Percentiles rank a stretch among this genome's conserved stretches.
Evolutionary conservation across 2,797 vertebrate species (phyloP).

Genomic region (Danio albolineatus): DNA sequence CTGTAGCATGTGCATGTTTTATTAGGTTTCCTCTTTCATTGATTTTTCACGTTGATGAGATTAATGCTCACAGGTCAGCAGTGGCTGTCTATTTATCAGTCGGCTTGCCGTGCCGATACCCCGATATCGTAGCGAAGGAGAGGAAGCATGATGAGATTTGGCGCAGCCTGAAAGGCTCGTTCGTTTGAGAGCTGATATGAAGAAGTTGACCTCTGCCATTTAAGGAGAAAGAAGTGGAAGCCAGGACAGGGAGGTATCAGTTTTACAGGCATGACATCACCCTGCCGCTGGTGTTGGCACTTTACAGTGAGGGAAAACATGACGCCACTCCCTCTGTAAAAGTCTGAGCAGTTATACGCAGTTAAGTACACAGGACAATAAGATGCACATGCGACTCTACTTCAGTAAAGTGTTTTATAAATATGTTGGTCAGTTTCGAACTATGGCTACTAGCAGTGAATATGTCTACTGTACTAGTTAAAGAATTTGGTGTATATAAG

Average conservation of each 20-base stretch:
- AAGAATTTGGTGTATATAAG: not conserved
- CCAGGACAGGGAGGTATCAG: slow-evolving; percentile 58
- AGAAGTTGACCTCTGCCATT: slow-evolving; percentile 61
- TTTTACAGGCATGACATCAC: slow-evolving; percentile 65
- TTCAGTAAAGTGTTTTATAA: slow-evolving; percentile 26
- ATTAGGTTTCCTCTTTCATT: slow-evolving; percentile 32
- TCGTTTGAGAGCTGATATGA: slow-evolving; percentile 41
- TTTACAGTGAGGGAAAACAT: slow-evolving; percentile 62
- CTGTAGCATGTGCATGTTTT: slow-evolving; percentile 15
- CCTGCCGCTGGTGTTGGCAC: slow-evolving; percentile 53
- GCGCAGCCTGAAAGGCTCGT: slow-evolving; percentile 23
- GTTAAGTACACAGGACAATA: slow-evolving; percentile 45
- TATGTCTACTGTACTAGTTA: too few species aligned
- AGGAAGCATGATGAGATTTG: slow-evolving; percentile 18
- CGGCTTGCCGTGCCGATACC: slow-evolving; percentile 12
- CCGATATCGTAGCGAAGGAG: not conserved
- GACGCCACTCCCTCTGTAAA: slow-evolving; percentile 59
- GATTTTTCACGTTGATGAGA: slow-evolving; percentile 49
- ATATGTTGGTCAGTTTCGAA: slow-evolving; percentile 14
- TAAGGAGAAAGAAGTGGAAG: slow-evolving; percentile 61
- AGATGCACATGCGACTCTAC: slow-evolving; percentile 43
- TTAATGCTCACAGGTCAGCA: slow-evolving; percentile 50
- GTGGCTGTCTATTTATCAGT: slow-evolving; percentile 40
- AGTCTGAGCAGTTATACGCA: slow-evolving; percentile 58
- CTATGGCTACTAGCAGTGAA: not conserved